Conservation (phyloP, 2,888 invertebrate species). For the Pollenia angustigena region DNA sequence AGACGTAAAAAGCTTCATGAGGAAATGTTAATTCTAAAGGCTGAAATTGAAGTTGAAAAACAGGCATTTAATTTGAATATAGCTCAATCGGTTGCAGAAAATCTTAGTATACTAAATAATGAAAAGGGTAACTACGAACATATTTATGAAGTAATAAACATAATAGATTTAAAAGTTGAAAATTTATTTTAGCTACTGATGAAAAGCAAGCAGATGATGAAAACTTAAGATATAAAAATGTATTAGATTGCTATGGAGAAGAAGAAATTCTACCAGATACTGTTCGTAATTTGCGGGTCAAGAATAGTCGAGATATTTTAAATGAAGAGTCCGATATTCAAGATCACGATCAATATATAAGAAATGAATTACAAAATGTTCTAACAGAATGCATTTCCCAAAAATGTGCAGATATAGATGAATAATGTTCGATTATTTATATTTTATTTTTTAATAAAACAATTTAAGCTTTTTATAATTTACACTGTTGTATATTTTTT, state of each 20-base stretch:
- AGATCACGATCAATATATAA: conserved; percentile 50
- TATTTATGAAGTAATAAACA: background rate
- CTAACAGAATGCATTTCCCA: conserved; percentile 67
- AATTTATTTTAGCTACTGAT: background rate
- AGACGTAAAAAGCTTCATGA: conserved; percentile 75
- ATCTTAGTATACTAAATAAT: conserved; percentile 56
- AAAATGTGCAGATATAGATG: conserved; percentile 29
- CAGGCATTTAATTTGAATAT: conserved; percentile 71
- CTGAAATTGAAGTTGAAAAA: conserved; percentile 76
- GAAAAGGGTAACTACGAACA: background rate
- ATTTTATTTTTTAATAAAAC: conserved; percentile 37
- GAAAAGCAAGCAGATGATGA: background rate
- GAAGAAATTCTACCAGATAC: conserved; percentile 42
- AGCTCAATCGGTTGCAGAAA: conserved; percentile 60
- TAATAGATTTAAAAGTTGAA: background rate
- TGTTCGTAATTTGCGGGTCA: conserved; percentile 1
- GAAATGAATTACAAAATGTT: conserved; percentile 65
- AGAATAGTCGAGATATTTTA: conserved; percentile 22
- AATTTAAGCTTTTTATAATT: background rate
- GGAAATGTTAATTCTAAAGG: conserved; percentile 75
- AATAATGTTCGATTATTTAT: background rate
- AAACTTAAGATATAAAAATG: conserved; percentile 5
- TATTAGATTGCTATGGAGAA: conserved; percentile 68
- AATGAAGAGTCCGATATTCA: conserved; percentile 30
- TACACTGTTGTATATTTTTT: conserved; percentile 35